A percentile compares a stretch with the other conserved stretches of the same genome.
Conservation (phyloP, 2,113 vertebrate species). For the Grantiella picta region DNA sequence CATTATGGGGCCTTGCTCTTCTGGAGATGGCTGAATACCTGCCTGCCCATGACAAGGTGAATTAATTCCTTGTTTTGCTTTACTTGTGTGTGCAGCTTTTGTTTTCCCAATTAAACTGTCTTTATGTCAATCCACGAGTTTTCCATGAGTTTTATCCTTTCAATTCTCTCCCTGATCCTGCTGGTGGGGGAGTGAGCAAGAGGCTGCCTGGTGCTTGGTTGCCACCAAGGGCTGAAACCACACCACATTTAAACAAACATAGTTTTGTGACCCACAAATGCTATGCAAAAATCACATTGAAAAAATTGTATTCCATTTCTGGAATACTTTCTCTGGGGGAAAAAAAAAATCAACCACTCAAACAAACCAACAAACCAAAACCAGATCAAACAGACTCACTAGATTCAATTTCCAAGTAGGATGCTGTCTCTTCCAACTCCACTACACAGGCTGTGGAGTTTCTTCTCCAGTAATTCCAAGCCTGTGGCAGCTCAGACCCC, state of each 20-base stretch:
- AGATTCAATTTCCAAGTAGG: neutral
- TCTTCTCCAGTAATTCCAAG: neutral
- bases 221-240: neutral
- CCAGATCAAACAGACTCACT: neutral
- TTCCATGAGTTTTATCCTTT: neutral
- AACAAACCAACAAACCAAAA: neutral
- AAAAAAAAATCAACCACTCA: neutral
- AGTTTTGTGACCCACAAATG: neutral
- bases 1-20: accelerated
- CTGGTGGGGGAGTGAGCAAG: neutral
- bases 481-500: neutral
- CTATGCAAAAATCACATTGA: neutral
- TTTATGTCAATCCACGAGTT: neutral
- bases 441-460: neutral
- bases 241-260: neutral
- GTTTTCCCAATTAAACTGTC: neutral
- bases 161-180: neutral
- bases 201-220: neutral
- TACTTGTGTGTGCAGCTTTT: neutral
- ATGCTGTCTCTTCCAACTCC: neutral
- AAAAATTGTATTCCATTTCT: neutral
- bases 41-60: neutral
- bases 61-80: neutral
- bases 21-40: neutral
- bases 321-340: neutral